Base-by-base conservation (phyloP, 2,797 vertebrate species). In the Acanthiza pusilla region DNA sequence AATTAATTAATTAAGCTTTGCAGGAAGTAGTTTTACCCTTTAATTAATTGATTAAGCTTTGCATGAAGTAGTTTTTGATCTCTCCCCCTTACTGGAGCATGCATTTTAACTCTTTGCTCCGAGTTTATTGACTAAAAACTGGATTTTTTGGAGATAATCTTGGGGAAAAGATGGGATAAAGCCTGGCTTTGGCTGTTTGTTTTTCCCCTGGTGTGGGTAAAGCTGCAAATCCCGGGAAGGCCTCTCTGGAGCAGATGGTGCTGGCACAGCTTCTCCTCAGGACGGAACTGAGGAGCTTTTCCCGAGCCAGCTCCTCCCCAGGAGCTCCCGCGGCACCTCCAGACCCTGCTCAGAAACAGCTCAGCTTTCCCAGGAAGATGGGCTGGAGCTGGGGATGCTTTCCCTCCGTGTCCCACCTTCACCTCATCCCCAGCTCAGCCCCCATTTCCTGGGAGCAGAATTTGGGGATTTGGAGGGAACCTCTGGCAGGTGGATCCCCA, bases 221-320 rank as follows among this genome's bases (percentile, higher is more conserved):
- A 87, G 57, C 94, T 93, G 83, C 53, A 45, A 5, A 32, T 50
- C 7, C 67, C 21, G 86, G 94, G 80, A 53, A 89, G 76, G 78
- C n/a, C 66, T 95, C 42, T 62, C 8, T 36, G 80, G 90, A 95
- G 89, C 95, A 97, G 96, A 95, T 97, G 94, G 94, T 76, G 85
- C 70, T 96, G 94, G 91, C 89, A 50, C 2, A 2, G 72, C 40
- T 85, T 68, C 77, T 85, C 8, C 91, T 85, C 55, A 17, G 88
- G 77, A 21, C 1, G 25, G 86, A 51, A 78, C 47, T 79, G 9
- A 4, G 76, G 78, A 50, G 34, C 68, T 57, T 71, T 19, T 66
- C 45, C 70, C 0, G 11, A 75, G 90, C 76, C 93, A 96, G 92
- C 22, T 54, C 11, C 23, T 68, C 22, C 10, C 4, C 14, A 1